These are phyloP conservation scores for Trachymyrmex cornetzi DNA, from an alignment of 1,140 invertebrate genomes.

Conservation along the genomic window DNA sequence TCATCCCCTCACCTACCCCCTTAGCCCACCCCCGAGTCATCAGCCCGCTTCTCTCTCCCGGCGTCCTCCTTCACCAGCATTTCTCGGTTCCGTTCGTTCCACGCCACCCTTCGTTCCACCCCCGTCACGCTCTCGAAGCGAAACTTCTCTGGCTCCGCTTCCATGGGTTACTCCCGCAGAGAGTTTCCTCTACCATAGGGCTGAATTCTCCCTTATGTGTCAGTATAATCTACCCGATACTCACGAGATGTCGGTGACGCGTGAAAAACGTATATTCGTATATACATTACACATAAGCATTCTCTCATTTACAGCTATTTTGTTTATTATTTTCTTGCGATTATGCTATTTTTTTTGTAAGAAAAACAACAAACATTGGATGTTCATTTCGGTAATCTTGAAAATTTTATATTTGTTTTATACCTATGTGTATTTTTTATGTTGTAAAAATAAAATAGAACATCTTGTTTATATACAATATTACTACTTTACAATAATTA, in stretches of 20 bases:
- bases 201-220: constrained; percentile 68
- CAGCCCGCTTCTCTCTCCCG: constrained; percentile 51
- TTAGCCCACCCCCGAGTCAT: constrained; percentile 66
- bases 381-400: neutral
- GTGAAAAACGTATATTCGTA: constrained; percentile 71
- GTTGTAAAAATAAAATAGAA: neutral
- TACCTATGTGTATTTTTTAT: neutral
- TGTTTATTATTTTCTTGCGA: constrained; percentile 32
- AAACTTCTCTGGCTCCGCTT: constrained; percentile 85
- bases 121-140: constrained; percentile 84
- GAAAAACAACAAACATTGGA: neutral
- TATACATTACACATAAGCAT: constrained; percentile 21
- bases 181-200: constrained; percentile 80
- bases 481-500: neutral
- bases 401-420: neutral
- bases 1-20: constrained; percentile 80
- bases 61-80: constrained; percentile 70
- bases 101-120: constrained; percentile 84
- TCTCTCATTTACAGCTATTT: constrained; percentile 35
- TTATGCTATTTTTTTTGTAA: neutral
- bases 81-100: constrained; percentile 74
- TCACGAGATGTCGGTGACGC: constrained; percentile 79
- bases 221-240: constrained; percentile 69
- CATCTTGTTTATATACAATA: neutral
- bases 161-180: constrained; percentile 82